Percentiles rank a stretch among this genome's conserved stretches.
Conservation (phyloP, 2,888 invertebrate species). For the Dasysyrphus tricinctus region DNA sequence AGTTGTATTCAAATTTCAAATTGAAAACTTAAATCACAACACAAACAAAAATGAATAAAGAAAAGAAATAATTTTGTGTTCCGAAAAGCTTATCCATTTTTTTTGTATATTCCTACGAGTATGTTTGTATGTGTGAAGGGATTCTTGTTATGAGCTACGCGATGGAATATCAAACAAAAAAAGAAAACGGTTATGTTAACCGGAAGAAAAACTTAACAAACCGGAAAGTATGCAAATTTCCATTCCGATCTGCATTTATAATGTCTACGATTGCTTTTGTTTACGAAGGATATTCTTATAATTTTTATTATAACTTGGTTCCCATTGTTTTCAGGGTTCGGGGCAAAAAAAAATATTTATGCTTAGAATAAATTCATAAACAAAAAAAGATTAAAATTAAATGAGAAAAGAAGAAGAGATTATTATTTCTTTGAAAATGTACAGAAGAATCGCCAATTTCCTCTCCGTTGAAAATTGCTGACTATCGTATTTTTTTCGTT, state of each 20-base stretch:
- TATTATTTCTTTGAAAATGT: slow-evolving; percentile 8
- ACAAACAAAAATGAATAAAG: slow-evolving; percentile 35
- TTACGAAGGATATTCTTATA: slow-evolving; percentile 57
- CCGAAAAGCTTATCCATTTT: background rate
- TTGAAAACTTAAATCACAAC: slow-evolving; percentile 71
- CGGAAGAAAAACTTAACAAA: slow-evolving; percentile 69
- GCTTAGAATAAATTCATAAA: background rate
- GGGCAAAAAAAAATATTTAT: background rate
- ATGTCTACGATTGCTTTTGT: slow-evolving; percentile 62
- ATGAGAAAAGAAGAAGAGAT: background rate
- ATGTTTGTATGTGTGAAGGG: slow-evolving; percentile 7
- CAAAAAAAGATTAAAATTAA: slow-evolving; percentile 15
- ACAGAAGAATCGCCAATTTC: slow-evolving; percentile 30
- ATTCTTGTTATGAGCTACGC: slow-evolving; percentile 44
- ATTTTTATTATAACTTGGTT: slow-evolving; percentile 19
- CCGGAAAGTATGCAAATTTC: slow-evolving; percentile 72
- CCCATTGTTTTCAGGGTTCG: background rate
- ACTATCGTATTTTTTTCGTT: background rate
- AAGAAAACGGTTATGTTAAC: slow-evolving; percentile 48
- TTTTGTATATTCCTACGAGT: background rate
- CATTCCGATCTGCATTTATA: slow-evolving; percentile 67
- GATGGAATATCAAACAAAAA: slow-evolving; percentile 27
- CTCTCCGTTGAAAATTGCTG: background rate
- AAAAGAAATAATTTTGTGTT: slow-evolving; percentile 36
- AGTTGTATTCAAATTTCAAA: slow-evolving; percentile 63